These are phyloP conservation scores for Melanaphis sacchari DNA, from an alignment of 1,140 invertebrate species.

Conservation along the genomic window DNA sequence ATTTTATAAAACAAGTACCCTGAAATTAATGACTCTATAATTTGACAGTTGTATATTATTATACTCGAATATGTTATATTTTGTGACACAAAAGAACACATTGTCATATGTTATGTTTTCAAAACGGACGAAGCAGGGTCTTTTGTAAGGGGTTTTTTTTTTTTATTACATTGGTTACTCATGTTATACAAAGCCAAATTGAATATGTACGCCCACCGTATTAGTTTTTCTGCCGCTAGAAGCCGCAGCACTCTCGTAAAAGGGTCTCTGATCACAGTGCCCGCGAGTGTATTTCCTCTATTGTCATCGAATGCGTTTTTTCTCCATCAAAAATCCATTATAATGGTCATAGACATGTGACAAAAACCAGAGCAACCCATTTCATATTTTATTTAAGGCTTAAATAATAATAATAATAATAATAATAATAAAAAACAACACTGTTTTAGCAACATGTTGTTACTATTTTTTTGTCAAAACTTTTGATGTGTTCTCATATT, in stretches of 20 bases:
- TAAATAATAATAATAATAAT: too few relatives aligned
- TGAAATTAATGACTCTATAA: conserved; percentile 54
- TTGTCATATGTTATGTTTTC: conserved; percentile 56
- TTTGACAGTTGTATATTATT: conserved; percentile 56
- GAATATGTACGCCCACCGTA: conserved; percentile 57
- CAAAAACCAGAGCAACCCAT: conserved; percentile 27
- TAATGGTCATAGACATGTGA: conserved; percentile 48
- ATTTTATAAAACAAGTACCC: conserved; percentile 45
- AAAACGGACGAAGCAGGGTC: conserved; percentile 48
- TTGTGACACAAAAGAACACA: conserved; percentile 48
- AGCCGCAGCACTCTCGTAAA: conserved; percentile 55
- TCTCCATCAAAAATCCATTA: conserved; percentile 54
- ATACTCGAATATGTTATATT: conserved; percentile 56
- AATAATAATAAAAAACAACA: conserved; percentile 29
- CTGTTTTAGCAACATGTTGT: conserved; percentile 34
- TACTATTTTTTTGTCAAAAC: background rate
- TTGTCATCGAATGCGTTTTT: conserved; percentile 52
- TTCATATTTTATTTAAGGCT: conserved; percentile 47
- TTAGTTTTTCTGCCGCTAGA: conserved; percentile 55
- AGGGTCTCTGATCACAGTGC: conserved; percentile 52
- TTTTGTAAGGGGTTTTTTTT: conserved; percentile 51
- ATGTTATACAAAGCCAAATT: conserved; percentile 52
- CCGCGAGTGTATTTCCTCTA: conserved; percentile 47
- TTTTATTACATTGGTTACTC: conserved; percentile 57
- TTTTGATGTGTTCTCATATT: background rate